phyloP scores from a whole-genome alignment of 2,113 vertebrate species.

The Pedionomus torquatus region DNA sequence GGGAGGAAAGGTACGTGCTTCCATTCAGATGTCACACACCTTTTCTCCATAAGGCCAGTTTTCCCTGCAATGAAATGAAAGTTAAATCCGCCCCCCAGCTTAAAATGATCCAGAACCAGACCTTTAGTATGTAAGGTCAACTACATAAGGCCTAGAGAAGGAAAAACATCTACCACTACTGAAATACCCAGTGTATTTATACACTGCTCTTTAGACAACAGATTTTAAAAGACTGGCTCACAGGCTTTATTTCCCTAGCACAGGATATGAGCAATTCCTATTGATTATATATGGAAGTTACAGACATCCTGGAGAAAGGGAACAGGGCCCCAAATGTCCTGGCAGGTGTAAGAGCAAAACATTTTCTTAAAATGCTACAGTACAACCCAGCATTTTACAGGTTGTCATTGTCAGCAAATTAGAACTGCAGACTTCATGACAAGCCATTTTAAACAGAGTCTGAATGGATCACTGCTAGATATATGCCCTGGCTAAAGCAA shows the following conservation, averaged over 20 bases:
- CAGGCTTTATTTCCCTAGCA: background rate
- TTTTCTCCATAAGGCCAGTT: background rate
- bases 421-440: background rate
- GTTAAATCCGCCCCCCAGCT: background rate
- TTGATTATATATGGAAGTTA: slow-evolving; percentile 2
- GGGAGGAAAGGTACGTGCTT: background rate
- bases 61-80: background rate
- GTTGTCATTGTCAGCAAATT: background rate
- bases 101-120: background rate
- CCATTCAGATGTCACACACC: background rate
- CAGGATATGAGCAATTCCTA: slow-evolving; percentile 29
- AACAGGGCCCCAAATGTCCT: background rate
- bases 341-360: background rate
- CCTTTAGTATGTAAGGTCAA: background rate
- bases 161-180: background rate
- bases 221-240: background rate
- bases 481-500: background rate
- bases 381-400: background rate
- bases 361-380: background rate
- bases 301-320: slow-evolving; percentile 2
- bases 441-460: background rate
- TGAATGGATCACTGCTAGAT: background rate
- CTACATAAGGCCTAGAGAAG: background rate
- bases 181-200: background rate
- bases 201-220: background rate